Conservation (phyloP, 1,140 invertebrate species). For the Heterodera carotae region DNA sequence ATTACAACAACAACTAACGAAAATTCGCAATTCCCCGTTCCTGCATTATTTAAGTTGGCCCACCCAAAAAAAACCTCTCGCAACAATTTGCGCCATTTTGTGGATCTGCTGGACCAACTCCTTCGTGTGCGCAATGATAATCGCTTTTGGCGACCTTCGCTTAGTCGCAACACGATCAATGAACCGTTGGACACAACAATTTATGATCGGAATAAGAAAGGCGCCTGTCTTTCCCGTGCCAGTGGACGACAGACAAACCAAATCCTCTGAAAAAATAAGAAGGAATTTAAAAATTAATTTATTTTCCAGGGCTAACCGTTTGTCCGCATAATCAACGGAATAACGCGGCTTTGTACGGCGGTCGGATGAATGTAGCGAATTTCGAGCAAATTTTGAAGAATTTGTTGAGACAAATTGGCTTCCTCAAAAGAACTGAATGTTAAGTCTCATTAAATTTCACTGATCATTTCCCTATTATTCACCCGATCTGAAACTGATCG, state of each 20-base stretch:
- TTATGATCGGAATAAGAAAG: conserved; percentile 30
- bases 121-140: conserved; percentile 29
- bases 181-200: background rate
- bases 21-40: too few species aligned
- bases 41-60: too few species aligned
- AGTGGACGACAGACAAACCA: conserved; percentile 19
- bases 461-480: background rate
- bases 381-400: background rate
- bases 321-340: conserved; percentile 21
- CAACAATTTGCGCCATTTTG: conserved; percentile 7
- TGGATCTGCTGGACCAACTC: conserved; percentile 19
- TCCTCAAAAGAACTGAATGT: conserved; percentile 16
- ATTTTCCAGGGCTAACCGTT: conserved; percentile 9
- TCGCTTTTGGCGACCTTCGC: conserved; percentile 3
- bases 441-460: background rate
- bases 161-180: background rate
- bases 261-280: conserved; percentile 3
- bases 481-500: conserved; percentile 7
- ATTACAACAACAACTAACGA: too few species aligned
- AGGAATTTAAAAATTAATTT: background rate
- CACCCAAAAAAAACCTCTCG: conserved; percentile 1
- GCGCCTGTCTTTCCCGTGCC: conserved; percentile 24
- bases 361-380: conserved; percentile 3
- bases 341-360: conserved; percentile 16
- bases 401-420: background rate